These are phyloP conservation scores for Sphaerodactylus townsendi DNA, from an alignment of 2,113 vertebrate species.

Conservation along the genomic window DNA sequence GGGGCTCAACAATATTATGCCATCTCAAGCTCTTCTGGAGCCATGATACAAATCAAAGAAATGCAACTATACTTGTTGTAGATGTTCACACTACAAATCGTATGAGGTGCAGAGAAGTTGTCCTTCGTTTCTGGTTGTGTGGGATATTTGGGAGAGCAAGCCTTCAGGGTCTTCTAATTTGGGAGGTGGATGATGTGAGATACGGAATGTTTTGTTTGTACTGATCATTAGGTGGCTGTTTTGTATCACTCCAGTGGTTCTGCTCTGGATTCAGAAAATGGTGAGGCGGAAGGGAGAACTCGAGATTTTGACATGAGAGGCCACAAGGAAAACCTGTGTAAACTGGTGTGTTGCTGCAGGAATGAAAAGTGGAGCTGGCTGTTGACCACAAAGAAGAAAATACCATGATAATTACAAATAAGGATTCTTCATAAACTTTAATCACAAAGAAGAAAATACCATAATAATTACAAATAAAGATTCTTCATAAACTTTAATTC, in stretches of 20 bases:
- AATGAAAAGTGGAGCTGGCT: conserved; percentile 36
- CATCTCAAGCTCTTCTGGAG: too few species aligned
- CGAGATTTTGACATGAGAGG: conserved; percentile 13
- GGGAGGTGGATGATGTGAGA: not conserved
- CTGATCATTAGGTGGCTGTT: conserved; percentile 28
- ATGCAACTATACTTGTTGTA: too few species aligned
- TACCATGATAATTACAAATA: conserved; percentile 33
- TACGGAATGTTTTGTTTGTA: too few species aligned
- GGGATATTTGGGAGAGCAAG: not conserved
- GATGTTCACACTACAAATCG: too few species aligned
- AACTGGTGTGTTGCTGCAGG: conserved; percentile 1
- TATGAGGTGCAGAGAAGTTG: too few species aligned
- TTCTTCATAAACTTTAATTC: not conserved
- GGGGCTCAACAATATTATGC: too few species aligned
- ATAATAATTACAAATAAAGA: conserved; percentile 36
- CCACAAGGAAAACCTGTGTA: conserved; percentile 4
- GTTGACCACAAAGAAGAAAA: conserved; percentile 41
- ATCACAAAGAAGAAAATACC: conserved; percentile 34
- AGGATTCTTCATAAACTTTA: conserved; percentile 7
- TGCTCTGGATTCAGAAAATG: conserved; percentile 23
- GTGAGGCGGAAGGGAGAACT: rapidly evolving
- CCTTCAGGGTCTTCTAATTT: not conserved
- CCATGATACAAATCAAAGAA: too few species aligned
- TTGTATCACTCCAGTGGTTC: conserved; percentile 47
- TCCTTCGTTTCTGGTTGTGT: too few species aligned